phyloP scores from a whole-genome alignment of 2,888 invertebrate species.

The Xestia sexstrigata region DNA sequence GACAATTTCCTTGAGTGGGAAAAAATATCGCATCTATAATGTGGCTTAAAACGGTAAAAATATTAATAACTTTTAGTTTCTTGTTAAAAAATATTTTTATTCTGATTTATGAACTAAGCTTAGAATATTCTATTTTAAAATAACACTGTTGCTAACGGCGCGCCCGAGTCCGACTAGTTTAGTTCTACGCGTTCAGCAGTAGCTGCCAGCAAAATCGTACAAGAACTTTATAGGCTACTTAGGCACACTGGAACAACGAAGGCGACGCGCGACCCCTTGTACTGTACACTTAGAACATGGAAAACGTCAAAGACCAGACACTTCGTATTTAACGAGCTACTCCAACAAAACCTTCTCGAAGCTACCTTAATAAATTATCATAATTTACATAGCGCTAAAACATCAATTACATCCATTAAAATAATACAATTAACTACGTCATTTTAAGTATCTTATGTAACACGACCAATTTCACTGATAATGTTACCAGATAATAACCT shows the following conservation, averaged over 20 bases:
- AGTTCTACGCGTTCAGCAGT: conserved; percentile 10
- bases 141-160: conserved; percentile 35
- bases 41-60: conserved; percentile 42
- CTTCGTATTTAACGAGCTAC: neutral
- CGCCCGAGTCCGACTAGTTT: conserved; percentile 1
- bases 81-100: conserved; percentile 32
- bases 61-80: conserved; percentile 47
- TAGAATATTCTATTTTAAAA: conserved; percentile 34
- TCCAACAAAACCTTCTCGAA: conserved; percentile 41
- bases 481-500: conserved; percentile 52
- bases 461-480: conserved; percentile 58
- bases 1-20: conserved; percentile 35
- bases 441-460: conserved; percentile 55
- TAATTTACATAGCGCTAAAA: conserved; percentile 46
- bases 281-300: neutral
- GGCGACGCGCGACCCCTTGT: neutral
- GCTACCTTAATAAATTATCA: conserved; percentile 24
- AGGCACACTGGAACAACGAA: conserved; percentile 5
- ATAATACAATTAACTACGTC: conserved; percentile 53
- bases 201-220: conserved; percentile 25
- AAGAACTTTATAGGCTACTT: conserved; percentile 48
- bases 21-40: conserved; percentile 38
- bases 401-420: conserved; percentile 60
- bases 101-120: conserved; percentile 43
- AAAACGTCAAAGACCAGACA: conserved; percentile 1